Evolutionary conservation across 92 coral and sea anemone genomes (phyloP), one percentile per base, ranked within the genome.

Genomic region (Scolanthus callimorphus): DNA sequence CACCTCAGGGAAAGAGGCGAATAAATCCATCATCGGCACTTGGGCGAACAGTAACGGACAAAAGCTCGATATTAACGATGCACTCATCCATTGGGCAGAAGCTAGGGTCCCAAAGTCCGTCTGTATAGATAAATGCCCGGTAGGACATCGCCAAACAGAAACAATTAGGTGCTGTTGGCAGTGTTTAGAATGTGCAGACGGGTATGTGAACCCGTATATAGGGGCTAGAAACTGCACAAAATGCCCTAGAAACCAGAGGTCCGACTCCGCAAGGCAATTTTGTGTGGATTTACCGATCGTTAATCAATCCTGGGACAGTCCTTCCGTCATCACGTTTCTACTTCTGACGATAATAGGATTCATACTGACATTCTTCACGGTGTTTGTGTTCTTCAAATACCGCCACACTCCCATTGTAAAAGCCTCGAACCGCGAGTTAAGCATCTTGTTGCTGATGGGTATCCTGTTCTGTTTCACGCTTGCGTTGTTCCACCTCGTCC

Each of bases 151-250:
- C 44, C 62, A 48, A 6, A 68, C 58, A 31, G 23, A 12, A 29
- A 68, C 75, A 19, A 12, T 61, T 3, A 27, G 65, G 1, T 83
- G 90, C 49, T 83, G 90, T 25, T 83, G 90, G 90, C 78, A 83
- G 19, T 83, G 90, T 37, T 58, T 61, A 17, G 20, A 17, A 8
- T 83, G 90, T 25, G 80, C 78, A 12, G 85, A 83, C 39, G 82
- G 82, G n/a, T 71, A 77, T 49, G 67, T 71, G 0, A 83, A 72
- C 39, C 20, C 66, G 31, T 41, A 20, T 6, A 17, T n/a, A 6
- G 84, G 73, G 39, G 55, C 90, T 13, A 60, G 34, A 4, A 67
- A 63, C 65, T 83, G 90, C 31, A 78, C 58, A 3, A 65, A 77
- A 29, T 83, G 90, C 61, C 37, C 11, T 11, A 57, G 47, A 15